Evolutionary conservation across 2,113 vertebrate species (phyloP).

Genomic region (Psittacula cyanocephala): DNA sequence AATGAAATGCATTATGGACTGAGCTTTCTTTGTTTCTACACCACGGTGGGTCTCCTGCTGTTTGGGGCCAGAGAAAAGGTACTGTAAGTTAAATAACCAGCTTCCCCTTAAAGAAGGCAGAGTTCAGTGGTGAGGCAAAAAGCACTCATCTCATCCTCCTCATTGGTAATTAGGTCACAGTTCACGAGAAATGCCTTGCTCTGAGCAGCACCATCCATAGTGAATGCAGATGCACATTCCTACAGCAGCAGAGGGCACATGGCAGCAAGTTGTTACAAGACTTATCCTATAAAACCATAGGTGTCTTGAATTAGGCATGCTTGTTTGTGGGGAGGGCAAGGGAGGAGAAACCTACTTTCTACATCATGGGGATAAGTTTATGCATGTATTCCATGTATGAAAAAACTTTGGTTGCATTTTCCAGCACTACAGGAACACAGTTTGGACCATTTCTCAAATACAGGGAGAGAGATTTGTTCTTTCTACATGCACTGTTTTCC

Average conservation of each 20-base stretch:
- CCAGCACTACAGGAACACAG: not conserved
- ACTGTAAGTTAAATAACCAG: not conserved
- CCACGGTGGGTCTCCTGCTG: accelerated
- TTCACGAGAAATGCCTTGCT: accelerated
- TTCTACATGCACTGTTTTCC: not conserved
- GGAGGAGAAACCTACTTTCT: not conserved
- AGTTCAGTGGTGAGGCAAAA: not conserved
- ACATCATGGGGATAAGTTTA: not conserved
- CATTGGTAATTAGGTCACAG: not conserved
- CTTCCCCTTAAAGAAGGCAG: not conserved
- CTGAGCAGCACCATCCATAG: accelerated
- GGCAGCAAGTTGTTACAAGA: accelerated
- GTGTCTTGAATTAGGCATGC: not conserved
- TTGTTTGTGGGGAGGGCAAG: not conserved
- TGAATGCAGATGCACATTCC: accelerated
- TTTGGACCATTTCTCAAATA: not conserved
- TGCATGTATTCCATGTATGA: not conserved
- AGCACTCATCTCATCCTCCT: not conserved
- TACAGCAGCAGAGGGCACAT: not conserved
- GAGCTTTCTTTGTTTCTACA: not conserved
- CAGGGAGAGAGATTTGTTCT: not conserved
- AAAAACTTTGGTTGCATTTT: not conserved
- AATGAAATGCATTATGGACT: not conserved
- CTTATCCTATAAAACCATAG: not conserved
- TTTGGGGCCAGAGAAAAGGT: not conserved